Percentiles rank a stretch among this genome's conserved stretches.
phyloP scores from a whole-genome alignment of 1,140 invertebrate genomes.

The Triops longicaudatus region DNA sequence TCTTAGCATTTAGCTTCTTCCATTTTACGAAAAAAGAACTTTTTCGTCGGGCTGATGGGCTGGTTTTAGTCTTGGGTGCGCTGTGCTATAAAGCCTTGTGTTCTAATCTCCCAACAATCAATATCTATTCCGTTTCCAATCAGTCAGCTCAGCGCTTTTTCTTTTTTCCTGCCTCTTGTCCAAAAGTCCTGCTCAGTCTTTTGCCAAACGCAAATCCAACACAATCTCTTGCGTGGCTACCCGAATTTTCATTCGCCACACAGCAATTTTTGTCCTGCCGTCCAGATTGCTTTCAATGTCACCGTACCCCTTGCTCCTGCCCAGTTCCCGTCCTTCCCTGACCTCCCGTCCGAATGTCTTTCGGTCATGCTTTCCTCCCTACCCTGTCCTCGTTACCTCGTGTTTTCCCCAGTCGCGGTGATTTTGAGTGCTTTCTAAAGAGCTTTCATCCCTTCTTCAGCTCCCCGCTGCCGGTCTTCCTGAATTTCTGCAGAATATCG shows the following conservation, averaged over 20 bases:
- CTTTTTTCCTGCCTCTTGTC: background rate
- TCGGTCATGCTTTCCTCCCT: background rate
- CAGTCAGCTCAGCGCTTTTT: background rate
- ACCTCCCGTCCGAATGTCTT: too few relatives aligned
- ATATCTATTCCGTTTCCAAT: constrained; percentile 15
- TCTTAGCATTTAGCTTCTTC: background rate
- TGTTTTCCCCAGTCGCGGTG: too few relatives aligned
- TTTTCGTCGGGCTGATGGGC: background rate
- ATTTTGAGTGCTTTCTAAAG: too few relatives aligned
- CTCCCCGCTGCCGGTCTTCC: too few relatives aligned
- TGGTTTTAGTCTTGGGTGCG: background rate
- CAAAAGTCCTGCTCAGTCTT: background rate
- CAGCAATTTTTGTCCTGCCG: too few relatives aligned
- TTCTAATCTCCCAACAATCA: background rate
- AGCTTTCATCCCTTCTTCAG: too few relatives aligned
- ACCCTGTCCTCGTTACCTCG: background rate
- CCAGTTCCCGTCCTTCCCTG: too few relatives aligned
- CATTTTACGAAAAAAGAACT: background rate
- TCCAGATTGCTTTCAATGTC: too few relatives aligned
- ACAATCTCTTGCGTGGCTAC: background rate
- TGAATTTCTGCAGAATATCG: too few relatives aligned
- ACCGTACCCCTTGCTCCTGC: too few relatives aligned
- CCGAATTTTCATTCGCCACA: too few relatives aligned
- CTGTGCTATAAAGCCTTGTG: background rate
- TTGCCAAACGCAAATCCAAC: background rate